Conservation (phyloP, 2,797 vertebrate species). For the Psittacula echo region DNA sequence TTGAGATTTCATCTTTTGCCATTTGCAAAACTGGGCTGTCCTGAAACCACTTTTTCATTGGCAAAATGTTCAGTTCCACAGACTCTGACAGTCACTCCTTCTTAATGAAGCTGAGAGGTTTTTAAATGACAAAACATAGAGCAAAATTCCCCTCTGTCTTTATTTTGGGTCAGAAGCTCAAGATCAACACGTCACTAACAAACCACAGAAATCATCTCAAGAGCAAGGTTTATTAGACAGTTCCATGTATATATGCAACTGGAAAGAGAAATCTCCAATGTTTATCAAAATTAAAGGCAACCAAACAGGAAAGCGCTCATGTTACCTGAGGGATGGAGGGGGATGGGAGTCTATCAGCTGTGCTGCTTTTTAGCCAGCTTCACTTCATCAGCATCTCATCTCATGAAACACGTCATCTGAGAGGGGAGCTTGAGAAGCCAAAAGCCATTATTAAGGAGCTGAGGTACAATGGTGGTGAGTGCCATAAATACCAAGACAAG, state of each 20-base stretch:
- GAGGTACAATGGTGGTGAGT: neutral
- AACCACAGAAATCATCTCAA: neutral
- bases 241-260: neutral
- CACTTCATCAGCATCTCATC: accelerated
- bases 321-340: neutral
- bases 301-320: neutral
- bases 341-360: neutral
- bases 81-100: neutral
- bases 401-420: neutral
- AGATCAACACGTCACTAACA: neutral
- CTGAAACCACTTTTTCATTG: neutral
- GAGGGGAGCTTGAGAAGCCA: neutral
- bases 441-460: neutral
- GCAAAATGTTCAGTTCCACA: neutral
- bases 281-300: conserved; percentile 2
- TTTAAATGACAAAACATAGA: neutral
- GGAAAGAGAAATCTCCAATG: neutral
- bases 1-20: neutral
- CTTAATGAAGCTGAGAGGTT: neutral
- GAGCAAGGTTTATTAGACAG: neutral
- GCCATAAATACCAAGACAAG: conserved; percentile 5
- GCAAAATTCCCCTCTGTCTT: neutral
- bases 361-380: neutral
- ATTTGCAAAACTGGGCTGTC: neutral
- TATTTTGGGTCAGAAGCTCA: neutral